These are phyloP conservation scores for Drosophila lowei DNA, from an alignment of 1,140 invertebrate species.

Conservation along the genomic window DNA sequence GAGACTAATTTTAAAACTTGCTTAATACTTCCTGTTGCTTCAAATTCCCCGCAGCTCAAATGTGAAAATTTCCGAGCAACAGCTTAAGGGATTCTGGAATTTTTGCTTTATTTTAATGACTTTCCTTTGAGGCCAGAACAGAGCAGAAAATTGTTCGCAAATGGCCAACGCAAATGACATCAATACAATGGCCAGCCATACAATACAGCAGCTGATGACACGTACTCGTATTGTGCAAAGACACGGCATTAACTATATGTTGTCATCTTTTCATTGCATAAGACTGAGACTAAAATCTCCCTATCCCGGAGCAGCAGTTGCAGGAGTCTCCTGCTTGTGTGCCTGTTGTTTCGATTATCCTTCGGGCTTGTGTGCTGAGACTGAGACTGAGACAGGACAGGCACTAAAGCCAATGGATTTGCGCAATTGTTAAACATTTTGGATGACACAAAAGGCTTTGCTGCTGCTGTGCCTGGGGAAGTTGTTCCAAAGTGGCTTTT, in stretches of 20 bases:
- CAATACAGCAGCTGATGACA: slow-evolving; percentile 17
- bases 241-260: slow-evolving; percentile 13
- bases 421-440: slow-evolving; percentile 49
- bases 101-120: slow-evolving; percentile 38
- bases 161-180: slow-evolving; percentile 49
- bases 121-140: slow-evolving; percentile 8
- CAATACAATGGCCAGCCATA: slow-evolving; percentile 20
- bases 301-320: slow-evolving; percentile 1
- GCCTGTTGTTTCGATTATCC: slow-evolving; percentile 39
- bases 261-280: slow-evolving; percentile 32
- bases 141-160: slow-evolving; percentile 16
- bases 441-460: slow-evolving; percentile 3
- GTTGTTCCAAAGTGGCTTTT: background rate
- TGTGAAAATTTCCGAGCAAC: slow-evolving; percentile 8
- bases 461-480: background rate
- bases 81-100: slow-evolving; percentile 25
- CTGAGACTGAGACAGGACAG: background rate
- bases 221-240: slow-evolving; percentile 16
- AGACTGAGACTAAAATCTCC: slow-evolving; percentile 1
- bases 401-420: slow-evolving; percentile 48
- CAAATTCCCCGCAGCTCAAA: slow-evolving; percentile 30
- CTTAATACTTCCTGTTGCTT: slow-evolving; percentile 4
- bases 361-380: background rate
- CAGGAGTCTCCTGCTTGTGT: too few species aligned
- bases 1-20: background rate